These are phyloP conservation scores for Lampris megalopsis DNA, from an alignment of 2,113 vertebrate genomes.

Conservation along the genomic window DNA sequence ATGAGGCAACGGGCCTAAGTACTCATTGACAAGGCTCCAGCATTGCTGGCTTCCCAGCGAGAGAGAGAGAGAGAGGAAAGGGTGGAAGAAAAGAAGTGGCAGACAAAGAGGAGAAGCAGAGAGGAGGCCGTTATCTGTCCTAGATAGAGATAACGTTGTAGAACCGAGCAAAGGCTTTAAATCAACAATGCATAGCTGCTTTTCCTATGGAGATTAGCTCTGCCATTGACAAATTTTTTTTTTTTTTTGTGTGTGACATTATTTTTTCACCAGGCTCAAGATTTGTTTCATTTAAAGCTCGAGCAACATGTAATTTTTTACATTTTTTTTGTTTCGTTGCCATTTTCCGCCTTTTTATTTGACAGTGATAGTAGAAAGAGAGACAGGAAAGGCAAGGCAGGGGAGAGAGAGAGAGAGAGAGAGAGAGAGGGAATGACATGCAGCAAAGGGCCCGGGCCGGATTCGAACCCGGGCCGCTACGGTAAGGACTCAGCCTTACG, in stretches of 20 bases:
- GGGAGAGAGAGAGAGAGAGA: conserved; percentile 1
- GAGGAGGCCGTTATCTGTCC: conserved; percentile 57
- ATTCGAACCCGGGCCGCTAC: background rate
- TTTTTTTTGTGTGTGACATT: background rate
- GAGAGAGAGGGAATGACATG: background rate
- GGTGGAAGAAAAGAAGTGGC: conserved; percentile 31
- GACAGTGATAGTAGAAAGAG: background rate
- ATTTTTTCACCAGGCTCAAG: background rate
- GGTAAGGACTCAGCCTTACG: too few relatives aligned
- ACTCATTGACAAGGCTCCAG: conserved; percentile 77
- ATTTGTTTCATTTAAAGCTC: conserved; percentile 8
- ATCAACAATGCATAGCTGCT: conserved; percentile 29
- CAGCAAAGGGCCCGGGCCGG: too few relatives aligned
- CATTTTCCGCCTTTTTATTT: background rate
- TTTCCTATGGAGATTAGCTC: conserved; percentile 6
- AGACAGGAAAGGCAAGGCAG: background rate
- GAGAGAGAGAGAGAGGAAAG: conserved; percentile 42
- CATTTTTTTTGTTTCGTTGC: too few relatives aligned
- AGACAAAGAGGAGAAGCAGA: conserved; percentile 61
- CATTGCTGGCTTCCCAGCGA: conserved; percentile 60
- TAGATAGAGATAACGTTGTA: conserved; percentile 46
- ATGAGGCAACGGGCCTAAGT: conserved; percentile 72
- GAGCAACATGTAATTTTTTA: background rate
- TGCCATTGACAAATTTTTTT: conserved; percentile 17
- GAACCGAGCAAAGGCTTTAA: conserved; percentile 42